Evolutionary conservation across 2,797 vertebrate species (phyloP).

Genomic region (Discoglossus pictus): DNA sequence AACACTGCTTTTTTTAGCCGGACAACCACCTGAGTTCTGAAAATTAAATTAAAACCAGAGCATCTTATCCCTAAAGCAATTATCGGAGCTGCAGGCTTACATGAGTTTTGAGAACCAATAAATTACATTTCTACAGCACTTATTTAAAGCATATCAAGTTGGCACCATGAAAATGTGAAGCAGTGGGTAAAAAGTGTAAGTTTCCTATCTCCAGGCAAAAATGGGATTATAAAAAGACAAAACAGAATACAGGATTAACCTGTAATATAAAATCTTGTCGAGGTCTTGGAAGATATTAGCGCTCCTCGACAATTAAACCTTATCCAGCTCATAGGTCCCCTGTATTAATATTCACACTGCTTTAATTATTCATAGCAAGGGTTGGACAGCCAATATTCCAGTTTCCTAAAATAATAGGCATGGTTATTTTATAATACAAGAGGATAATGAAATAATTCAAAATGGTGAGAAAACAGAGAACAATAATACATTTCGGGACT

Average conservation of each 20-base stretch:
- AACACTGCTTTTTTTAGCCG: not conserved
- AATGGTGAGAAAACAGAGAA: too few species aligned
- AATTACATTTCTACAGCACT: conserved; percentile 38
- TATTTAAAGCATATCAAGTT: conserved; percentile 17
- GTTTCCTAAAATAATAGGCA: too few species aligned
- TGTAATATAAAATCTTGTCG: conserved; percentile 22
- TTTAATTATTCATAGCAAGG: conserved; percentile 22
- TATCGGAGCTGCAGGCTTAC: conserved; percentile 45
- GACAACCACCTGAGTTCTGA: conserved; percentile 35
- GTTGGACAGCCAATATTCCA: not conserved
- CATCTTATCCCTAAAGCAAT: conserved; percentile 53
- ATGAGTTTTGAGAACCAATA: conserved; percentile 37
- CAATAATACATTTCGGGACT: too few species aligned
- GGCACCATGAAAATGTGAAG: conserved; percentile 8
- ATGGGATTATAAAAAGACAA: conserved; percentile 6
- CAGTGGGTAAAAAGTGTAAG: not conserved
- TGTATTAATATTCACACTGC: not conserved
- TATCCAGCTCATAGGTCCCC: not conserved
- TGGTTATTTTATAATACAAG: too few species aligned
- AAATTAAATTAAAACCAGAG: conserved; percentile 48
- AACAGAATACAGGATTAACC: conserved; percentile 33
- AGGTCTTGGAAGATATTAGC: not conserved
- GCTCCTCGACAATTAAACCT: conserved; percentile 15
- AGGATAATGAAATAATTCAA: too few species aligned
- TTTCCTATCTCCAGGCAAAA: conserved; percentile 9